Evolutionary conservation across 2,888 invertebrate genomes (phyloP), one percentile per base, ranked within the genome.

Genomic region (Euplagia quadripunctaria): DNA sequence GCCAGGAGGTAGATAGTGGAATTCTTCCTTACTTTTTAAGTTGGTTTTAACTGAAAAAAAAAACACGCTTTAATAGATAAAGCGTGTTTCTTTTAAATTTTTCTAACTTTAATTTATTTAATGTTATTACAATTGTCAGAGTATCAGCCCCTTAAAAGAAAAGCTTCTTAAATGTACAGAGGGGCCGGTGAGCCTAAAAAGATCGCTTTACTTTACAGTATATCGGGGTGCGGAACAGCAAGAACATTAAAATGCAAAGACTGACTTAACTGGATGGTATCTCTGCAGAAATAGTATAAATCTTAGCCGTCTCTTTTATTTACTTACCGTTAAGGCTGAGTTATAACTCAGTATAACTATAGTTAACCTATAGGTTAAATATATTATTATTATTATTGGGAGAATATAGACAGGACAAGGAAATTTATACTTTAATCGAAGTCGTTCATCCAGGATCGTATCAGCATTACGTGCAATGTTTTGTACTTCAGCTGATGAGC

Each of bases 201-300:
- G 79, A 82, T 82, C 68, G 78, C 82, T 75, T 83, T 76, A 73
- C 81, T 80, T 82, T 72, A 77, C 82, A 79, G 80, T 86, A 84
- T 82, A 83, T 85, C 82, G 84, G 69, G 64, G 64, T 52, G 68
- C 52, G 81, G 78, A 85, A 84, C 81, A 82, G 81, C 66, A 69
- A 31, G 74, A 71, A 78, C 85, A 88, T 89, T 89, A 87, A 89
- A 87, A 89, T 89, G 87, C 89, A 88, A 88, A 89, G 84, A 77
- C 71, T 77, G 83, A 82, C 85, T 89, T 87, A 86, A 86, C 84
- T 83, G 80, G 84, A 86, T 87, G 82, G 70, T 85, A 68, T 79
- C 79, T 77, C 66, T 20, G 71, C 72, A 73, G 74, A 66, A 78
- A 73, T 78, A 52, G 69, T 64, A 84, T 80, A 79, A 80, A 84